Base-by-base conservation (phyloP, 2,888 invertebrate species). In the Diadegma fenestrale region DNA sequence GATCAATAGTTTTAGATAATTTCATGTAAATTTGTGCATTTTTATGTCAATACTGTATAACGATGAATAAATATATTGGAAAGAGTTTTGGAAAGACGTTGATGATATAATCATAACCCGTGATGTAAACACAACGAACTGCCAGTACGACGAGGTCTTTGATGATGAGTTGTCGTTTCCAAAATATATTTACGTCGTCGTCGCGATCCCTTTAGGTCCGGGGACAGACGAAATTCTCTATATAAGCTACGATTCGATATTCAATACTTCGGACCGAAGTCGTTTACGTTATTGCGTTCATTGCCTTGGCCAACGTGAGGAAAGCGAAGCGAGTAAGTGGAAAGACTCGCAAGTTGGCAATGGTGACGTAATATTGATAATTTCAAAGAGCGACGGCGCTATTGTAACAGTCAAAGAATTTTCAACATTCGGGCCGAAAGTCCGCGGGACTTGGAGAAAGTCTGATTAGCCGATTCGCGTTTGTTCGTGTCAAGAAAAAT, bases 181-280 rank as follows among this genome's bases (percentile, higher is more conserved):
- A 58, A 69, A 69, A 58, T 69, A 78, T 76, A 76, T 71, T 63
- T 22, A 63, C 45, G 37, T 71, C 61, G 37, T 45, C 58, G 14
- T 30, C 68, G 41, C 30, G 19, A 19, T 30, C 33, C 69, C 33
- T 54, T 10, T 22, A 51, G 22, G 22, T 54, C 37, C 37, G 26
- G 26, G n/a, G 8, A n/a, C 19, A 19, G 51, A 30, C 54, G 61
- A 69, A 30, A 79, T 79, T 19, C 8, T 41, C 61, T 75, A 19
- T 30, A 63, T 5, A 14, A 19, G 51, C 17, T 54, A 22, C 72
- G 14, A 14, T 6, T 19, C 4, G 14, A 12, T 6, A 19, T 2
- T 37, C 37, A 2, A 41, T 51, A 41, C 26, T n/a, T 37, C 48
- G 10, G 8, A 26, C 22, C n/a, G 48, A 64, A 76, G 37, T 37